Conservation (phyloP, 2,888 invertebrate species). For the Augiades crinisus region DNA sequence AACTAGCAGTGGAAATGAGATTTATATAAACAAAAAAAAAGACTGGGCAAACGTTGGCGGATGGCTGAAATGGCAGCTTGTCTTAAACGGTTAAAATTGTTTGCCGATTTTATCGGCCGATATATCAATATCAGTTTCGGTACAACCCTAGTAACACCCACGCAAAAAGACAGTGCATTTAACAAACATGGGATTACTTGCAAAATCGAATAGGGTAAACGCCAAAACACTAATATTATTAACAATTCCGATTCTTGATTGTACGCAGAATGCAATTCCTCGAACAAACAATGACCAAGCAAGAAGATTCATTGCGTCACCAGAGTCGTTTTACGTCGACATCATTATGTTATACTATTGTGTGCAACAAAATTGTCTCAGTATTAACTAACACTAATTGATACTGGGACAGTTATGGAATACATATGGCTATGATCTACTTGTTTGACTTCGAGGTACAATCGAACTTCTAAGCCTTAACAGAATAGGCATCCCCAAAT, state of each 20-base stretch:
- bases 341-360: background rate
- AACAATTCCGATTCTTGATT: background rate
- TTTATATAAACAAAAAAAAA: too few species aligned
- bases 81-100: too few species aligned
- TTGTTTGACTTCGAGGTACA: too few species aligned
- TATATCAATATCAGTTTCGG: background rate
- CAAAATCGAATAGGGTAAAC: background rate
- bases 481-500: too few species aligned
- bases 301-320: background rate
- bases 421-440: too few species aligned
- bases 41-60: too few species aligned
- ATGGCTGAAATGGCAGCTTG: too few species aligned
- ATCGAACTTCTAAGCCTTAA: too few species aligned
- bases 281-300: conserved; percentile 21
- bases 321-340: background rate
- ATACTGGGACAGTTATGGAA: too few species aligned
- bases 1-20: too few species aligned
- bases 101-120: too few species aligned
- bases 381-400: too few species aligned
- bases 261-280: conserved; percentile 1
- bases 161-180: background rate
- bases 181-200: background rate
- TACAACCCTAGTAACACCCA: background rate
- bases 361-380: background rate
- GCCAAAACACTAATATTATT: background rate